Base-by-base conservation (phyloP, 1,140 invertebrate species). In the Bilobella aurantiaca region DNA sequence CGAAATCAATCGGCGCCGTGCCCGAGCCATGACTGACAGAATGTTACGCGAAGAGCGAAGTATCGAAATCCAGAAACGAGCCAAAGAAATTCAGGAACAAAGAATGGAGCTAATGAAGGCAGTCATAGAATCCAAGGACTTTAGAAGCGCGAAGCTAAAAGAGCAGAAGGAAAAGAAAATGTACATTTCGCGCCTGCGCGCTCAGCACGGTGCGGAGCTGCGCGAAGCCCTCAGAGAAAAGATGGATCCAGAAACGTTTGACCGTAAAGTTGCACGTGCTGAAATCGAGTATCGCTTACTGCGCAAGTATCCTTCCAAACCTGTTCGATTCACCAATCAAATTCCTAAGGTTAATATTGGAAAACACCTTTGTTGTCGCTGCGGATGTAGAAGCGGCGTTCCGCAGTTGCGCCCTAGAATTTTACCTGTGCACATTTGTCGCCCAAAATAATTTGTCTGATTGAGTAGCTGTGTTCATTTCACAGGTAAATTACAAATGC, bases 201-300 rank as follows among this genome's bases (percentile, higher is more conserved):
- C 71, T 0, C 71, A 73, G n/a, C 64, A 69, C 16, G 71, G 66
- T 1, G 71, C 71, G 3, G 71, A 73, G 46, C 27, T 73, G 27
- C 34, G 71, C 30, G 63, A 68, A n/a, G 1, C 62, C 5, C 56
- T 73, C 1, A 61, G 34, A 32, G 66, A 68, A 30, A 62, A 70
- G 60, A 42, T 73, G 1, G 68, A 68, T 53, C 71, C 71, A 37
- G 66, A 73, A 30, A 73, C 68, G 18, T 73, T 73, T 64, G 68
- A 68, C 47, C 68, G 67, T 58, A 73, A 73, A 37, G 71, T 63
- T 27, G 66, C 71, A 2, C n/a, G 71, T 29, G 71, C 62, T 0
- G 71, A 73, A 60, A 46, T 70, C 16, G 71, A 73, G 49, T 18
- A 68, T 12, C 46, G 53, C 25, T 5, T 73, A 23, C 23, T 73